Base-by-base conservation (phyloP, 2,113 vertebrate species). In the Pungitius pungitius region DNA sequence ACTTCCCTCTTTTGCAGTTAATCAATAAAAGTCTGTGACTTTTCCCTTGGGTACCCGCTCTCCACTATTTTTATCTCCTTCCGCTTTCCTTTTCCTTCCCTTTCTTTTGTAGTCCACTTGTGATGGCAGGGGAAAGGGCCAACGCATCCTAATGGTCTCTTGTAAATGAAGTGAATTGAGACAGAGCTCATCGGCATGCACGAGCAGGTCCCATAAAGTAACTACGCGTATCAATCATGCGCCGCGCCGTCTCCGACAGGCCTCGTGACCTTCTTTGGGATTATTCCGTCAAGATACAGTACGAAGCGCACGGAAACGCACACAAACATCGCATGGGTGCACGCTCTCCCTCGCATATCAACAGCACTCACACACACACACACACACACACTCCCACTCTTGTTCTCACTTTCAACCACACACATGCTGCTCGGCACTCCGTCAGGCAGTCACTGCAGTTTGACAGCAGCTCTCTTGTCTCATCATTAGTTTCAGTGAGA, bases 401-500 rank as follows among this genome's bases (percentile, higher is more conserved):
- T 55, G 43, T 17, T 73, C 65, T 43, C 59, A 51, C 51, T 45
- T 72, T 78, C 26, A 37, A 20, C 45, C 80, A 65, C 74, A 74
- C 77, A 79, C 70, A 52, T 17, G 14, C 54, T 66, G 69, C 45
- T 76, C 62, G 69, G 72, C 86, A 80, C 86, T 89, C 82, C 27
- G 83, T 91, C 86, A 86, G 81, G 80, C 79, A 83, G 83, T 87
- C 82, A 72, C 66, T 75, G 88, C 9, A 42, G 74, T 83, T 75
- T 90, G 90, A 88, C 90, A 82, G 73, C 71, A 62, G 70, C 82
- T 80, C 84, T 85, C 78, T 82, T 45, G 78, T 79, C 82, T 87
- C 81, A 82, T 90, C 85, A 89, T 92, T 91, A 82, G 89, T 92
- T 90, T 89, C 72, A 39, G 84, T 90, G 90, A 91, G 86, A 89